Percentiles rank a stretch among this genome's conserved stretches.
These are phyloP conservation scores for Xenopus tropicalis DNA, from an alignment of 2,113 vertebrate genomes.

Conservation along the genomic window UCB_Xtro_10.0 CM004443.2:171053001-171053500, in stretches of 20 bases:
- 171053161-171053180: no score
- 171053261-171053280: neutral
- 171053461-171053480: neutral
- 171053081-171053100: no score
- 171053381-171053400: constrained; percentile 4
- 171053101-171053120: no score
- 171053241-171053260: neutral
- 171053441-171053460: neutral
- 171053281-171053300: neutral
- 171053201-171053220: neutral
- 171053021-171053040: no score
- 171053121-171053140: no score
- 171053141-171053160: no score
- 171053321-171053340: no score
- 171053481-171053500: no score
- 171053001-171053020: no score
- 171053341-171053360: neutral
- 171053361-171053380: neutral
- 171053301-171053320: neutral
- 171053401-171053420: neutral
- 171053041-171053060: no score
- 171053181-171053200: neutral
- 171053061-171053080: no score
- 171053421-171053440: neutral
- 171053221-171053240: constrained; percentile 14